Base-by-base conservation (phyloP, 2,113 vertebrate species). In the Caloenas nicobarica region DNA sequence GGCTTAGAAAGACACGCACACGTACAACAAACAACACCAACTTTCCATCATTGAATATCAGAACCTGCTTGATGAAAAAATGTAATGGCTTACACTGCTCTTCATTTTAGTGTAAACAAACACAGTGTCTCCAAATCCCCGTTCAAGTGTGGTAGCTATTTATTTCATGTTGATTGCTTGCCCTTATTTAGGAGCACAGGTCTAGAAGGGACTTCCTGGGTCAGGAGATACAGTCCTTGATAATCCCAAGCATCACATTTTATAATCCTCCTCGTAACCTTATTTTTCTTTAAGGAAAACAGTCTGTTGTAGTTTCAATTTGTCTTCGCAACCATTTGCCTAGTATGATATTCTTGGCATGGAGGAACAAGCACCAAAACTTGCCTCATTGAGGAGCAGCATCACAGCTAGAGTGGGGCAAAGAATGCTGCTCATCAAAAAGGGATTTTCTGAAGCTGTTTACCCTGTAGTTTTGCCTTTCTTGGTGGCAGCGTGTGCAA, bases 1-100 rank as follows among this genome's bases (percentile, higher is more conserved):
- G 80, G 94, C 96, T 97, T 98, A 88, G 95, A 98, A 97, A 95
- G 95, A 88, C 91, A 77, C 92, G 25, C 76, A 36, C 72, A 48
- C 10, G 12, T 90, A 87, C 96, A 93, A 91, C 79, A 80, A 91
- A 81, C 93, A 92, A 60, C 91, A 93, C 56, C 93, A 84, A 81
- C 84, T 89, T 91, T 57, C 53, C 12, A 21, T 83, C 95, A 83
- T 11, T 76, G 77, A 88, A 36, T 83, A 91, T 87, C 89, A 91
- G 86, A 91, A 89, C 74, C 74, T 71, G 18, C 70, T 96, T 94
- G 92, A 94, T 95, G 87, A 92, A 68, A 80, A 80, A 89, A 54
- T 0, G 8, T 44, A n/a, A 25, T 21, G 73, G n/a, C 25, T 60
- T 53, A 66, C 22, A 5, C 62, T 46, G 53, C 74, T 87, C 74